Evolutionary conservation across 1,140 invertebrate species (phyloP), one percentile per base, ranked within the genome.

Genomic region (Sminthurides bifidus): DNA sequence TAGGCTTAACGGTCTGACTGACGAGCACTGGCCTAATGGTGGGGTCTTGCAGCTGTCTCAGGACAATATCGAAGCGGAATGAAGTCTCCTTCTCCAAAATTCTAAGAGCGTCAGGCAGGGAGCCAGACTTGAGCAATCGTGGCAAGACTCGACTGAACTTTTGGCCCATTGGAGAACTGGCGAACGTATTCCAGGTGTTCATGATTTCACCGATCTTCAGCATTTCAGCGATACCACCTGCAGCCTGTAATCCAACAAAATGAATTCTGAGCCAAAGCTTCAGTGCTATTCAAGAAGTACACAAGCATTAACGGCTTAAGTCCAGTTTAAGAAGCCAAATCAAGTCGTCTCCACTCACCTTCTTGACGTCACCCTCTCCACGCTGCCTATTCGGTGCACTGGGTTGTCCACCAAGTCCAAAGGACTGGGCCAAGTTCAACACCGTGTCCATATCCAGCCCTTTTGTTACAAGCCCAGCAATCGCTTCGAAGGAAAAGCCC

Each of bases 81-180:
- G 52, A 53, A 24, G 59, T 64, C 52, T 64, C 62, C 30, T 61
- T 60, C 35, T 64, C 62, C 15, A 64, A 38, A 27, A 64, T 33
- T n/a, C 62, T 26, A 10, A 64, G 52, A 19, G 62, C 62, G 31
- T 64, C 58, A 4, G 62, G 62, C 12, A 64, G 54, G 26, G 59
- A 43, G 40, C 59, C 40, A 1, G 62, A 41, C 26, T 64, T 64
- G n/a, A 64, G 38, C 6, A 64, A 52, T 21, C 59, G 26, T 2
- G 62, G 62, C n/a, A 64, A 49, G 30, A 64, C 49, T 15, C 56
- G 38, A 33, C 59, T 60, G 12, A 64, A 10, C 46, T 60, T 61
- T 35, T 61, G 52, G 5, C 62, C 62, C 1, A 55, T 44, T 15
- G 62, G 62, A 26, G 59, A 61, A 29, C 55, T 58, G 30, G 31